Percentiles rank a stretch among this genome's conserved stretches.
phyloP scores from a whole-genome alignment of 2,888 invertebrate species.

The Thera britannica region DNA sequence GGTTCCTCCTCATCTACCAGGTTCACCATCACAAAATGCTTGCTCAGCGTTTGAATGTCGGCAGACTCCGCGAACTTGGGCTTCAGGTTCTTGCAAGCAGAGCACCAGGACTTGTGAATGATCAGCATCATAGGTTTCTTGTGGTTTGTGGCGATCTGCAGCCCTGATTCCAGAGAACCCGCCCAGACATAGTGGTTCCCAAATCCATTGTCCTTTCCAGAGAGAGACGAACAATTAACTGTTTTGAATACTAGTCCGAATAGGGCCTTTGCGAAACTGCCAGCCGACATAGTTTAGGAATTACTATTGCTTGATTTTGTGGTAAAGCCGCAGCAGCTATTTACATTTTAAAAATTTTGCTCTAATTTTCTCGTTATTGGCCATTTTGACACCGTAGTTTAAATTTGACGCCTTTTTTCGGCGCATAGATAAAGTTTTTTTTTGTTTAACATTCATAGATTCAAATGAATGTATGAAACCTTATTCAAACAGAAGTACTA shows the following conservation, averaged over 20 bases:
- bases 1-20: slow-evolving; percentile 85
- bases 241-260: slow-evolving; percentile 59
- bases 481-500: too few species aligned
- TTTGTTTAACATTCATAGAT: too few species aligned
- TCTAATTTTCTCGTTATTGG: slow-evolving; percentile 37
- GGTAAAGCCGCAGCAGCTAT: slow-evolving; percentile 40
- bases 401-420: slow-evolving; percentile 46
- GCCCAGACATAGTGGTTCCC: slow-evolving; percentile 77
- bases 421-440: slow-evolving; percentile 4
- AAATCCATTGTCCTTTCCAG: slow-evolving; percentile 72
- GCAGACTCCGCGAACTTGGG: slow-evolving; percentile 85
- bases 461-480: too few species aligned
- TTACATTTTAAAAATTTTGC: slow-evolving; percentile 57
- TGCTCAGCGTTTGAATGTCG: slow-evolving; percentile 83
- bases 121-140: slow-evolving; percentile 87
- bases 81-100: slow-evolving; percentile 86
- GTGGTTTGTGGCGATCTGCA: slow-evolving; percentile 70
- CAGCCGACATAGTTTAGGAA: slow-evolving; percentile 60
- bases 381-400: slow-evolving; percentile 56
- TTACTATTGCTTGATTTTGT: slow-evolving; percentile 31
- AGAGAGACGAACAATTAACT: slow-evolving; percentile 55
- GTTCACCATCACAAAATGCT: slow-evolving; percentile 88
- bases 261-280: slow-evolving; percentile 61
- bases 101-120: slow-evolving; percentile 88
- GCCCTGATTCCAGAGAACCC: slow-evolving; percentile 72